Base-by-base conservation (phyloP, 2,113 vertebrate genomes). In the Microtus ochrogaster region DNA sequence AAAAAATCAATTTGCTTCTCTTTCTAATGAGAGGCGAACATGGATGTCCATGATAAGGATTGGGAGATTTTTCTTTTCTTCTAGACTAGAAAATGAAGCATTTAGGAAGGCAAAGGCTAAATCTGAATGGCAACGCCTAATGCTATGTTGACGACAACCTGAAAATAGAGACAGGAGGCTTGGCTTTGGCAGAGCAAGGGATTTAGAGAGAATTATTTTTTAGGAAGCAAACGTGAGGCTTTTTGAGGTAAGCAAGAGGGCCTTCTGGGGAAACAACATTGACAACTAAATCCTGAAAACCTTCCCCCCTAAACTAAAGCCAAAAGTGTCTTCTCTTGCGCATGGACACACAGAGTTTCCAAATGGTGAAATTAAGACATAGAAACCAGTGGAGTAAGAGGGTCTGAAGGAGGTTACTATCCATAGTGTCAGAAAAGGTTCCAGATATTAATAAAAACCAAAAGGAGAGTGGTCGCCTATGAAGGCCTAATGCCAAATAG, bases 301-400 rank as follows among this genome's bases (percentile, higher is more conserved):
- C 22, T 90, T 86, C 39, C n/a, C 92, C 24, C n/a, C 68, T 82
- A 89, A 89, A 91, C 85, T 47, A 66, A 95, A 19, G 61, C 81
- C 63, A 79, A 84, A 19, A 28, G 28, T 47, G 58, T 88, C 65
- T 79, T 41, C 55, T 89, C 92, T 92, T 63, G 49, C 22, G 65
- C 13, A 22, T 17, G 41, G 12, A 85, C 30, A 61, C 74, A 49
- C 63, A 70, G 2, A 63, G 85, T 90, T 93, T 88, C 41, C 73
- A 91, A 26, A 21, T 66, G 26, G 44, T 44, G 94, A 33, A 79
- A 89, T 91, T 41, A 81, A 92, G 61, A 92, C 44, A 58, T 74
- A 52, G 79, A 90, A 72, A n/a, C 44, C 30, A 44, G 8, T 36
- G 85, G 52, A 68, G 52, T 55, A 58, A 22, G 68, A 30, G 3